These are phyloP conservation scores for Elmis aenea DNA, from an alignment of 2,888 invertebrate species.

Conservation along the genomic window DNA sequence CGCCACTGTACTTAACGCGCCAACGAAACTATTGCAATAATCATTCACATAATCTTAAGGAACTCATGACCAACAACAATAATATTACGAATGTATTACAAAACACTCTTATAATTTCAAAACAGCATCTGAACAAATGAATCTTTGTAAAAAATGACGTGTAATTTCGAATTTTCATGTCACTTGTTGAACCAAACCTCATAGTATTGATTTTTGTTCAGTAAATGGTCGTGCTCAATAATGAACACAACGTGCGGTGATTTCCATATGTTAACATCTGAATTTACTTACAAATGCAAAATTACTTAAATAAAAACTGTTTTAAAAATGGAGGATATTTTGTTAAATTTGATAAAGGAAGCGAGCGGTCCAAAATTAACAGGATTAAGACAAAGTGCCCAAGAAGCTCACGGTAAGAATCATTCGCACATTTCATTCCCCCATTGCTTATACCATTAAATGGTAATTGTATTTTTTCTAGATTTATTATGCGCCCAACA, in stretches of 20 bases:
- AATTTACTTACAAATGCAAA: no score
- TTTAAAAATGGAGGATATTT: conserved; percentile 76
- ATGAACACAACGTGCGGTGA: conserved; percentile 6
- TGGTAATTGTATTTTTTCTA: conserved; percentile 40
- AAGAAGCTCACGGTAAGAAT: conserved; percentile 78
- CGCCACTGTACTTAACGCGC: no score
- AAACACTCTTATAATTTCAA: no score
- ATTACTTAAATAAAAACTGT: no score
- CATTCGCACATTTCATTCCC: neutral
- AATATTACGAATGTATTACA: no score
- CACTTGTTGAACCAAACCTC: no score
- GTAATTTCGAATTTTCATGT: no score
- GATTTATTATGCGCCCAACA: conserved; percentile 79
- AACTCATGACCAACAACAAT: no score
- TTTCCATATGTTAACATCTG: conserved; percentile 11
- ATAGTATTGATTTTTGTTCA: conserved; percentile 23
- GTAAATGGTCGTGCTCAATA: conserved; percentile 26
- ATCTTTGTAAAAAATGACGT: no score
- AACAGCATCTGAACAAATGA: no score
- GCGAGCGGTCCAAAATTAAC: conserved; percentile 73
- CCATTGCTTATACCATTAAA: neutral
- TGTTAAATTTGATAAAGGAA: conserved; percentile 80
- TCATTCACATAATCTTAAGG: no score
- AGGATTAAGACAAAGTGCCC: conserved; percentile 73
- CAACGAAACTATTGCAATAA: no score